Conservation (phyloP, 2,888 invertebrate genomes). For the Colostygia pectinataria region DNA sequence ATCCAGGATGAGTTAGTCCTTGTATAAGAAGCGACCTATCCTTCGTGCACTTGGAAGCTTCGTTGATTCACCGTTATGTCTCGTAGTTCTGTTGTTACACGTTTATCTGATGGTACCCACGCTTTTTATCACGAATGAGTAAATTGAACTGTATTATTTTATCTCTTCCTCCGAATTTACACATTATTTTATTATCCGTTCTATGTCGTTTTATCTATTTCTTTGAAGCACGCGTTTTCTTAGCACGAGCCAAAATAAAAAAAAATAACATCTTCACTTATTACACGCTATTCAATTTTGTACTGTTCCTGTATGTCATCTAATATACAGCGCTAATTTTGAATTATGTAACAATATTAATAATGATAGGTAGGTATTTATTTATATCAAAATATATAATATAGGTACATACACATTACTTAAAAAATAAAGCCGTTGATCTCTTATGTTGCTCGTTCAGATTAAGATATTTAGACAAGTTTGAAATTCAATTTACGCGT, state of each 20-base stretch:
- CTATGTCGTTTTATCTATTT: neutral
- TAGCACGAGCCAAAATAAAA: no score
- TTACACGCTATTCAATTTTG: slow-evolving; percentile 7
- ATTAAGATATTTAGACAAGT: no score
- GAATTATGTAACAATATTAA: no score
- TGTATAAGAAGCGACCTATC: slow-evolving; percentile 51
- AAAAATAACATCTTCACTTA: no score
- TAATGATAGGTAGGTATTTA: no score
- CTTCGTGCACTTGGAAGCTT: slow-evolving; percentile 73
- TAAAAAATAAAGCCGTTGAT: no score
- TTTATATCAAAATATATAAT: no score
- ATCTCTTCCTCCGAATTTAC: neutral
- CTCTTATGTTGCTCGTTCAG: no score
- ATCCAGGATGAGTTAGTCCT: slow-evolving; percentile 85
- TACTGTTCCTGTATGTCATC: no score
- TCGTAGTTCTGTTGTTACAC: slow-evolving; percentile 22
- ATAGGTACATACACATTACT: no score
- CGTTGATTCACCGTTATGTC: slow-evolving; percentile 39
- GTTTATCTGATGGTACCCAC: slow-evolving; percentile 18
- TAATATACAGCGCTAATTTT: no score
- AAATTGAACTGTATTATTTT: slow-evolving; percentile 4
- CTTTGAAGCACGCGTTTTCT: neutral
- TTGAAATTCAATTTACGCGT: no score
- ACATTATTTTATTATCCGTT: slow-evolving; percentile 1
- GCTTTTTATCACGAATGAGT: slow-evolving; percentile 8